A percentile compares a stretch with the other conserved stretches of the same genome.
phyloP scores from a whole-genome alignment of 1,140 invertebrate genomes.

The Mesaphorura yosii region DNA sequence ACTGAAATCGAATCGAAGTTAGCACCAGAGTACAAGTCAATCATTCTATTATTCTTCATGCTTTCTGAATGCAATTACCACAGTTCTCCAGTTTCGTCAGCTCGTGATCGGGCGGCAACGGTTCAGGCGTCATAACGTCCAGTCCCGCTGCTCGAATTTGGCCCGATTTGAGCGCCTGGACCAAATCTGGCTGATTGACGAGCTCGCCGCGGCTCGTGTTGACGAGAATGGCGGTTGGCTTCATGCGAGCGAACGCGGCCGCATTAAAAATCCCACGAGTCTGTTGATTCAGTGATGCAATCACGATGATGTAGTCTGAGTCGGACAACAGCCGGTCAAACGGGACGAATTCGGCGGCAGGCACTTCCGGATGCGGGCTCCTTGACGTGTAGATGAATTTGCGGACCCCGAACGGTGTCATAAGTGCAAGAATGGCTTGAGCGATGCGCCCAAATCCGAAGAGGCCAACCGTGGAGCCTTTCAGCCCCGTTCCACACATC shows the following conservation, averaged over 20 bases:
- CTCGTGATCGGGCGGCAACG: slow-evolving; percentile 67
- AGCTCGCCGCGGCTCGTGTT: slow-evolving; percentile 74
- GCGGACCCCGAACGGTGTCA: too few species aligned
- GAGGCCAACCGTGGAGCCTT: too few species aligned
- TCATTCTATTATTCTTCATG: too few species aligned
- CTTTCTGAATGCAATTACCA: too few species aligned
- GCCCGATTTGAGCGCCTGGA: slow-evolving; percentile 57
- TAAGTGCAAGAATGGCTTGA: too few species aligned
- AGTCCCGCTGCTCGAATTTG: slow-evolving; percentile 76
- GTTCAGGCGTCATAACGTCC: slow-evolving; percentile 83
- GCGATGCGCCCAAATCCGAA: too few species aligned
- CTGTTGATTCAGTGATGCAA: slow-evolving; percentile 56
- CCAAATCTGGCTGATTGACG: slow-evolving; percentile 65
- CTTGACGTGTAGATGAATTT: too few species aligned
- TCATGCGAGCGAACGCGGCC: slow-evolving; percentile 67
- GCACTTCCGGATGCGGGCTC: slow-evolving; percentile 45
- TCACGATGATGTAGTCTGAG: slow-evolving; percentile 71
- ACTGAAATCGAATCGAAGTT: too few species aligned
- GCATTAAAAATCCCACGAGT: slow-evolving; percentile 65
- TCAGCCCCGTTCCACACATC: too few species aligned
- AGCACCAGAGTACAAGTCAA: too few species aligned
- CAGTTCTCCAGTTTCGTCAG: slow-evolving; percentile 69
- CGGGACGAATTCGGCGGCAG: slow-evolving; percentile 51
- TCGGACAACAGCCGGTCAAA: slow-evolving; percentile 55
- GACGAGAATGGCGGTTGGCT: slow-evolving; percentile 67